Conservation (phyloP, 2,113 vertebrate genomes). For the Burhinus bistriatus region DNA sequence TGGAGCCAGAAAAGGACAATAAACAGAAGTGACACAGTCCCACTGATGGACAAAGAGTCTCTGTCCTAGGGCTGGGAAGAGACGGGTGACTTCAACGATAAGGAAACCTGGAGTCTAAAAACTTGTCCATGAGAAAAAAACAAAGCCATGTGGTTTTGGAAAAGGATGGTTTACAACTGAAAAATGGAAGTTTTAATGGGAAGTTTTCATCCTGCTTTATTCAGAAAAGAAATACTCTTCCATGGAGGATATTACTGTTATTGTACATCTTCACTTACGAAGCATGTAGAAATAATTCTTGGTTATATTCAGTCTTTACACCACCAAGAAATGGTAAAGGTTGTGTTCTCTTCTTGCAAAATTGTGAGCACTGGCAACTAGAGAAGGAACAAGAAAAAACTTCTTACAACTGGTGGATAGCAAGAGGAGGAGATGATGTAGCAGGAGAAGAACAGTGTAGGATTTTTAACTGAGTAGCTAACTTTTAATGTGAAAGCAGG, state of each 20-base stretch:
- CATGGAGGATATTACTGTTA: fast-evolving
- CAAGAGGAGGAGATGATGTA: background rate
- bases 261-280: background rate
- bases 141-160: no score
- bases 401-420: background rate
- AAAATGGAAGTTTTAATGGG: background rate
- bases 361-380: background rate
- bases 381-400: background rate
- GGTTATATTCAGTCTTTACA: background rate
- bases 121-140: background rate
- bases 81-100: fast-evolving
- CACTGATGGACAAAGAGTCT: background rate
- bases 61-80: background rate
- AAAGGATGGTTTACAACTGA: background rate
- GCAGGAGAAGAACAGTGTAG: background rate
- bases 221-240: background rate
- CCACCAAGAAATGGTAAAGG: background rate
- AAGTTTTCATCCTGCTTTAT: no score
- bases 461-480: background rate
- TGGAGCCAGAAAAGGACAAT: background rate
- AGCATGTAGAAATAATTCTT: background rate
- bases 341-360: background rate
- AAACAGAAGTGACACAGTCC: fast-evolving
- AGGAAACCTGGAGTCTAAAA: background rate
- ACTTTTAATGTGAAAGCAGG: background rate